phyloP scores from a whole-genome alignment of 1,140 invertebrate species.

The Pteromalus puparum region DNA sequence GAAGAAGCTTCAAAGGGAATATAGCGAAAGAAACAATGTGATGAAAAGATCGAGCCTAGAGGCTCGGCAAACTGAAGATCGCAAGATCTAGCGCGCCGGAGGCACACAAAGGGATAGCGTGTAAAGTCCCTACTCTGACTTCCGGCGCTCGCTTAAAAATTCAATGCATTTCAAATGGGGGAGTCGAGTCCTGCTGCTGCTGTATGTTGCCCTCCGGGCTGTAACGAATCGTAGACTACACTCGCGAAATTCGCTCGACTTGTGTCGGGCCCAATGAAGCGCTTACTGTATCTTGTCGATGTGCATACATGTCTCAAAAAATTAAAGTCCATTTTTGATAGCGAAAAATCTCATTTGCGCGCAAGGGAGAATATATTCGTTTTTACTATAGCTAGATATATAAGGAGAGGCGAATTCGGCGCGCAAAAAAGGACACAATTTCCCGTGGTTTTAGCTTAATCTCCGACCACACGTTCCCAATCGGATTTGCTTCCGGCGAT shows the following conservation, averaged over 20 bases:
- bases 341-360: too few species aligned
- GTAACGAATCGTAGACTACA: background rate
- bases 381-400: background rate
- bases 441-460: slow-evolving; percentile 29
- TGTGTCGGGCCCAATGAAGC: too few species aligned
- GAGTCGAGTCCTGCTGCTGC: slow-evolving; percentile 57
- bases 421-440: slow-evolving; percentile 35
- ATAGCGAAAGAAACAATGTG: background rate
- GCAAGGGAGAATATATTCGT: background rate
- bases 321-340: too few species aligned
- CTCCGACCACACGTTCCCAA: slow-evolving; percentile 30
- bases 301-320: too few species aligned
- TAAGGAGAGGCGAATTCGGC: background rate
- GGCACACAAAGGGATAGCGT: slow-evolving; percentile 58
- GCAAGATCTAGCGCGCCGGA: too few species aligned
- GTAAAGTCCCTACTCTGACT: background rate
- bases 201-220: slow-evolving; percentile 49
- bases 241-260: background rate
- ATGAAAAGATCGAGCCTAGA: slow-evolving; percentile 4
- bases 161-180: slow-evolving; percentile 75
- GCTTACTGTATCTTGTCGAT: too few species aligned
- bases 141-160: slow-evolving; percentile 68
- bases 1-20: slow-evolving; percentile 5
- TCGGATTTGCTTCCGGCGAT: slow-evolving; percentile 26
- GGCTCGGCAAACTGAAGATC: background rate